Evolutionary conservation across 2,888 invertebrate species (phyloP), one percentile per base, ranked within the genome.

Genomic region (Neoitamus cyanurus): DNA sequence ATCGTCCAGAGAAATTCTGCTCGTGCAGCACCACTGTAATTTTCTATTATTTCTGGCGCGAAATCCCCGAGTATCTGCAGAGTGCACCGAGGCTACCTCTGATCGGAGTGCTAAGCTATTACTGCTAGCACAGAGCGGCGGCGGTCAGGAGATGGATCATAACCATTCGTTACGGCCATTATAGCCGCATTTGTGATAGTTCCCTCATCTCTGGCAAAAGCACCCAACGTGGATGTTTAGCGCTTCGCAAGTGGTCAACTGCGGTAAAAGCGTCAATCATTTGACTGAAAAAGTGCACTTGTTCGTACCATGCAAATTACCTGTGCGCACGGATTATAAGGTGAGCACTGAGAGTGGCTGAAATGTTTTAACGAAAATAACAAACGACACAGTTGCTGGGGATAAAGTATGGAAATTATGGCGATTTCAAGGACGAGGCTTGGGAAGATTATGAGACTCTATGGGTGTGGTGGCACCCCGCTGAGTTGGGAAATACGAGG

Each of bases 391-490:
- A 34, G 30, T 30, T 25, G 31, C 7, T 9, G 75, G 13, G 11
- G 42, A 6, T 77, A 77, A 77, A 77, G 28, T 28, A 25, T 28
- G 42, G 20, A 77, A 77, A 77, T 77, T 77, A 77, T 77, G 46
- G 30, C 77, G 46, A 46, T 77, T 46, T 77, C 42, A 77, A 77
- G 77, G 77, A 77, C 77, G 46, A 37, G 31, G 13, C 30, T 5
- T 70, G n/a, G 70, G 13, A 30, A 13, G 30, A 13, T 11, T 25
- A 4, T 15, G n/a, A 70, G 31, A 28, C 70, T 48, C 0, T 20
- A 9, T 20, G 20, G 48, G 5, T 48, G 48, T 15, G 20, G 20
- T 48, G 48, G 48, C 7, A 48, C 48, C 48, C 48, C 48, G 48
- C 30, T 13, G 28, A 70, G 70, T 70, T n/a, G 11, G 4, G 13